Percentiles rank a stretch among this genome's conserved stretches.
Conservation (phyloP, 2,888 invertebrate genomes). For the Aethes cnicana region DNA sequence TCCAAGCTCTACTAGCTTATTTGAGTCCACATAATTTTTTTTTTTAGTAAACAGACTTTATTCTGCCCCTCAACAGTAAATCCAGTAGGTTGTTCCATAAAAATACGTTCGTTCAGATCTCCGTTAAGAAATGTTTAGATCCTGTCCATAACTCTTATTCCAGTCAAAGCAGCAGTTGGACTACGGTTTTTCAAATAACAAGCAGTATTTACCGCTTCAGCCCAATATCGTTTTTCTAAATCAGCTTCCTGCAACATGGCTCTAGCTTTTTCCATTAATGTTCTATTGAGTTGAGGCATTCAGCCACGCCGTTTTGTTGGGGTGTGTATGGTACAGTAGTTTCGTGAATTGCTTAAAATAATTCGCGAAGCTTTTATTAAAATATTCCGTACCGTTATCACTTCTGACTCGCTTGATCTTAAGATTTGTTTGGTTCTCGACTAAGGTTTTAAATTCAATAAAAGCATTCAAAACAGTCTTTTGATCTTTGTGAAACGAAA, state of each 20-base stretch:
- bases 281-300: neutral
- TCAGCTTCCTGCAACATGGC: neutral
- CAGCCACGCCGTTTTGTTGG: neutral
- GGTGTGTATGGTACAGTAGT: neutral
- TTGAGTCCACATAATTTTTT: conserved; percentile 2
- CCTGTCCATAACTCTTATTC: neutral
- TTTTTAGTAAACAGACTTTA: conserved; percentile 1
- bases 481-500: neutral
- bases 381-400: neutral
- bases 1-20: conserved; percentile 6
- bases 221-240: neutral
- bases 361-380: neutral
- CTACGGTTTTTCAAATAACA: neutral
- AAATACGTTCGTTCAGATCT: too few relatives aligned
- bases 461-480: conserved; percentile 2
- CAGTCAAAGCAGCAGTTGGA: neutral
- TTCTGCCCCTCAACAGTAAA: conserved; percentile 3
- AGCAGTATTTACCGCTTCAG: neutral
- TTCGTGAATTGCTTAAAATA: neutral
- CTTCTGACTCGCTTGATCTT: neutral
- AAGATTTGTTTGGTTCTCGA: neutral
- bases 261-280: conserved; percentile 1
- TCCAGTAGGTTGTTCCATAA: neutral
- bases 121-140: too few relatives aligned
- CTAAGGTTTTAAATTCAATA: conserved; percentile 11